Evolutionary conservation across 2,797 vertebrate genomes (phyloP).

Genomic region (Pipistrellus pygmaeus): DNA sequence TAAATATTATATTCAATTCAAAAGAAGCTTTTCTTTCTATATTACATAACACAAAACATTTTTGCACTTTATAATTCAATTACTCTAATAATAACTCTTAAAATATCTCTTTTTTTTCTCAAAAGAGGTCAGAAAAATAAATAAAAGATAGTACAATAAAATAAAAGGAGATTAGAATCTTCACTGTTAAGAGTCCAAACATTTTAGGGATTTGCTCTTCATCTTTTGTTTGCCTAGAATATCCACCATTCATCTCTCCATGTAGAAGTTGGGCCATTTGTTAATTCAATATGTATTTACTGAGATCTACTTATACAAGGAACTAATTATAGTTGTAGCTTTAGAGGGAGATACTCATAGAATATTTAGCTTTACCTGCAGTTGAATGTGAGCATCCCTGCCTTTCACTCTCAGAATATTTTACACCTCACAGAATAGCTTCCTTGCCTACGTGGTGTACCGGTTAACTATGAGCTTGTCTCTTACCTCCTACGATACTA

Average conservation of each 20-base stretch:
- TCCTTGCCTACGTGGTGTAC: background rate
- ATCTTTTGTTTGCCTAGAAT: background rate
- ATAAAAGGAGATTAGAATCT: background rate
- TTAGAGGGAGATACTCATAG: background rate
- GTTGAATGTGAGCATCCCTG: background rate
- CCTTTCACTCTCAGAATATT: background rate
- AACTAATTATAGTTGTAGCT: background rate
- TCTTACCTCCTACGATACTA: background rate
- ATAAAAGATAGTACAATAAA: too few relatives aligned
- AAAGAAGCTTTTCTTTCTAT: slow-evolving; percentile 39
- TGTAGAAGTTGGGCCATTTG: background rate
- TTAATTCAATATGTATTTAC: background rate
- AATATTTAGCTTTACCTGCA: background rate
- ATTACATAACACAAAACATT: background rate
- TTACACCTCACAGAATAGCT: background rate
- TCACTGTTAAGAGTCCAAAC: background rate
- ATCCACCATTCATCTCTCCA: background rate
- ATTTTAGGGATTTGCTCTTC: background rate
- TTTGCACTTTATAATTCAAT: slow-evolving; percentile 8
- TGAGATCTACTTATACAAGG: background rate
- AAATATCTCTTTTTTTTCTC: background rate
- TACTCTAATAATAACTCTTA: slow-evolving; percentile 7
- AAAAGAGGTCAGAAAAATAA: slow-evolving; percentile 25
- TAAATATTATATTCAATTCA: slow-evolving; percentile 29
- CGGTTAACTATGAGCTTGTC: background rate